Conservation (phyloP, 2,113 vertebrate species). For the Hippocampus mohnikei region DNA sequence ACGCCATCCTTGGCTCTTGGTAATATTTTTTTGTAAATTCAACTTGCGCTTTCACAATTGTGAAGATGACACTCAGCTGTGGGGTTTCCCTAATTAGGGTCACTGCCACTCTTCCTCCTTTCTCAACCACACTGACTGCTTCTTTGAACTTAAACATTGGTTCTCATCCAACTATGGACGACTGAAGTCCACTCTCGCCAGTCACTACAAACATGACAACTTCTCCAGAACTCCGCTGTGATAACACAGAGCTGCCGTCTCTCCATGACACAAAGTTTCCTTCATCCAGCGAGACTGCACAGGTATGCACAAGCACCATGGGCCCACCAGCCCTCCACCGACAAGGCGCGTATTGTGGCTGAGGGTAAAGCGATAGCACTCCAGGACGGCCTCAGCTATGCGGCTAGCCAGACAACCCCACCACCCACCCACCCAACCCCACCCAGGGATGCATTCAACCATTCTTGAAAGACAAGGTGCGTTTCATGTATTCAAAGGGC, state of each 20-base stretch:
- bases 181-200: too few species aligned
- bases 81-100: too few species aligned
- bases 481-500: slow-evolving; percentile 26
- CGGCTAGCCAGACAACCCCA: slow-evolving; percentile 62
- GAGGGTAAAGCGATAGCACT: slow-evolving; percentile 67
- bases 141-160: too few species aligned
- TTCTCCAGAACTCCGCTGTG: neutral
- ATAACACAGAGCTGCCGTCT: slow-evolving; percentile 37
- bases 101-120: too few species aligned
- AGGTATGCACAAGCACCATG: slow-evolving; percentile 56
- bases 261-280: slow-evolving; percentile 55
- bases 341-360: slow-evolving; percentile 69
- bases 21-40: too few species aligned
- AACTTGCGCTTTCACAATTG: too few species aligned
- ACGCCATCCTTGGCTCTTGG: too few species aligned
- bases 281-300: slow-evolving; percentile 62
- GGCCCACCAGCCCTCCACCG: slow-evolving; percentile 32
- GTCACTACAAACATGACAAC: too few species aligned
- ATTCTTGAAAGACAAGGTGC: slow-evolving; percentile 43
- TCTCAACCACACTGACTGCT: too few species aligned
- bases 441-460: slow-evolving; percentile 43
- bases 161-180: too few species aligned
- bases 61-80: too few species aligned
- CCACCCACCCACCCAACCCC: slow-evolving; percentile 10
- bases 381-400: slow-evolving; percentile 64